Evolutionary conservation across 2,797 vertebrate species (phyloP).

Genomic region (Nannoperca obscura): DNA sequence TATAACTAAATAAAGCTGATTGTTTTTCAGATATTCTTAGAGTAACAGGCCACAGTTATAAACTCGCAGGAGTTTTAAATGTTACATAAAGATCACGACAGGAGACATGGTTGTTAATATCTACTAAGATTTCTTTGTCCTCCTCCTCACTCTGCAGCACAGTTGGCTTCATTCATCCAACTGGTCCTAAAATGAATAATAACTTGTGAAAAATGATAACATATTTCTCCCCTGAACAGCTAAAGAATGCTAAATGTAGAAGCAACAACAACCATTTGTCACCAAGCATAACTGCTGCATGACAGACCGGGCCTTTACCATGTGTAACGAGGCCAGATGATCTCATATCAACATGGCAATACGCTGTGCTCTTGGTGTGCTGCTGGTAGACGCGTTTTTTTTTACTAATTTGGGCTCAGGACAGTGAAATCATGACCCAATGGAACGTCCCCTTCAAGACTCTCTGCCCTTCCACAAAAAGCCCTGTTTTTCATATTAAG

Average conservation of each 20-base stretch:
- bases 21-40: slow-evolving; percentile 41
- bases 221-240: slow-evolving; percentile 41
- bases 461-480: slow-evolving; percentile 50
- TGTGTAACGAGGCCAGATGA: slow-evolving; percentile 62
- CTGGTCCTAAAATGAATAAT: slow-evolving; percentile 60
- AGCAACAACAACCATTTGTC: slow-evolving; percentile 48
- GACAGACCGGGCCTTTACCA: slow-evolving; percentile 54
- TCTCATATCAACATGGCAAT: slow-evolving; percentile 60
- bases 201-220: slow-evolving; percentile 50
- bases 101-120: slow-evolving; percentile 36
- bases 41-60: slow-evolving; percentile 31
- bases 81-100: slow-evolving; percentile 39
- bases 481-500: slow-evolving; percentile 82
- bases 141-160: slow-evolving; percentile 55
- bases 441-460: slow-evolving; percentile 57
- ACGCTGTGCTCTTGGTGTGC: slow-evolving; percentile 31
- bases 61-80: slow-evolving; percentile 41
- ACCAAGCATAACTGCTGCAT: slow-evolving; percentile 30
- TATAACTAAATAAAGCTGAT: slow-evolving; percentile 48
- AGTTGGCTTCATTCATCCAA: slow-evolving; percentile 71
- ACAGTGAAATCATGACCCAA: slow-evolving; percentile 64
- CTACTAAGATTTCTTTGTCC: slow-evolving; percentile 51
- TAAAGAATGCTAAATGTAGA: slow-evolving; percentile 33
- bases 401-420: slow-evolving; percentile 52
- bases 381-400: slow-evolving; percentile 53